phyloP scores from a whole-genome alignment of 2,113 vertebrate genomes.

The Crotalus tigris region DNA sequence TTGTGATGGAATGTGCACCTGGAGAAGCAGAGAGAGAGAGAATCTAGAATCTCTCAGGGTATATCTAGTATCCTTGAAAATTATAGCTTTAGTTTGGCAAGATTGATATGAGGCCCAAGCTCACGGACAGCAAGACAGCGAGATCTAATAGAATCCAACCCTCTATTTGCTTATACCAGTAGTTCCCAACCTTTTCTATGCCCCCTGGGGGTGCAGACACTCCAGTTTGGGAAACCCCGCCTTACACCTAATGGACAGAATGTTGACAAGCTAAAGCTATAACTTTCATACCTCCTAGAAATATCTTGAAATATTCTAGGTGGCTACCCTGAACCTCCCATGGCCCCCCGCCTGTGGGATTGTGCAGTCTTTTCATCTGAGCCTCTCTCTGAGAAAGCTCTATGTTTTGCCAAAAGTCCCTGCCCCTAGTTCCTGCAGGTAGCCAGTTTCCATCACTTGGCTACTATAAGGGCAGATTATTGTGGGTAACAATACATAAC shows the following conservation, averaged over 20 bases:
- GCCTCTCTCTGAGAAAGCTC: background rate
- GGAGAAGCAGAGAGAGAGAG: background rate
- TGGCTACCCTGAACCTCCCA: too few relatives aligned
- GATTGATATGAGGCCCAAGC: background rate
- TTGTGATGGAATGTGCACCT: background rate
- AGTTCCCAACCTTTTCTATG: background rate
- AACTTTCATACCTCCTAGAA: too few relatives aligned
- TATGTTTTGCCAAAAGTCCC: background rate
- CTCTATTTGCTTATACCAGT: background rate
- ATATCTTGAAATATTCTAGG: too few relatives aligned
- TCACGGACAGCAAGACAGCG: background rate
- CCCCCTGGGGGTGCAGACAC: too few relatives aligned
- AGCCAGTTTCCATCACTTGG: background rate
- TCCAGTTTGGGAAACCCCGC: background rate
- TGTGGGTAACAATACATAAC: too few relatives aligned
- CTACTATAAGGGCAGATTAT: background rate
- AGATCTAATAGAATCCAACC: background rate
- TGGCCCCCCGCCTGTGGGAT: background rate
- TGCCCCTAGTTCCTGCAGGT: background rate
- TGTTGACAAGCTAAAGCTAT: background rate
- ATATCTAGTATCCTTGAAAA: background rate
- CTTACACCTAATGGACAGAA: background rate
- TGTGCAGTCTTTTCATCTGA: background rate
- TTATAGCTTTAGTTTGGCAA: background rate
- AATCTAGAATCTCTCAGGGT: background rate